These are phyloP conservation scores for Lordiphosa andalusiaca DNA, from an alignment of 2,888 invertebrate species.

Conservation along the genomic window DNA sequence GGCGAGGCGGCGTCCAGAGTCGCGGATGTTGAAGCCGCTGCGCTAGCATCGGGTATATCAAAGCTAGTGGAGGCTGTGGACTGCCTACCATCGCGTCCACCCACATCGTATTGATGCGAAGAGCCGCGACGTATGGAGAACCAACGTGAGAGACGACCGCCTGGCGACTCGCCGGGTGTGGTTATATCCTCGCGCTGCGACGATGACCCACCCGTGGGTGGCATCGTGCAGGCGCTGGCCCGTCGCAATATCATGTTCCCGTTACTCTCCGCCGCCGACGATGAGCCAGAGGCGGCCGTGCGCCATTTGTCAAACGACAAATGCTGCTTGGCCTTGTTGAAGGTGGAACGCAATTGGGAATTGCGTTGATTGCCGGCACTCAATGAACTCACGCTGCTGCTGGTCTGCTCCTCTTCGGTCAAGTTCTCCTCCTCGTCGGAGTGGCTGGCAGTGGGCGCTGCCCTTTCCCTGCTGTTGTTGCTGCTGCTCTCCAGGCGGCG, in stretches of 20 bases:
- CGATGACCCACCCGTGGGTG: constrained; percentile 32
- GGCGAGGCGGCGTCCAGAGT: constrained; percentile 60
- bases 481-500: constrained; percentile 45
- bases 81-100: constrained; percentile 80
- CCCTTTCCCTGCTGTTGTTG: constrained; percentile 9
- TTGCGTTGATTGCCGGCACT: constrained; percentile 82
- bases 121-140: constrained; percentile 92
- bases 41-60: constrained; percentile 74
- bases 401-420: constrained; percentile 75
- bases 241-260: constrained; percentile 66
- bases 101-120: constrained; percentile 90
- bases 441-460: constrained; percentile 72
- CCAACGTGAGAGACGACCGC: constrained; percentile 91
- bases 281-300: constrained; percentile 64
- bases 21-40: constrained; percentile 15
- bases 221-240: constrained; percentile 72
- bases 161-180: constrained; percentile 86
- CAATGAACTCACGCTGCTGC: constrained; percentile 77
- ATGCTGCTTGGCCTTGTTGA: constrained; percentile 90
- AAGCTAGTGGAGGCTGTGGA: constrained; percentile 70
- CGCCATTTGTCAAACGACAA: constrained; percentile 89
- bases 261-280: constrained; percentile 34
- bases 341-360: constrained; percentile 89
- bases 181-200: constrained; percentile 73
- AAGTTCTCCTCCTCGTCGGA: constrained; percentile 85